Base-by-base conservation (phyloP, 2,113 vertebrate genomes). In the Psammodynastes pulverulentus region DNA sequence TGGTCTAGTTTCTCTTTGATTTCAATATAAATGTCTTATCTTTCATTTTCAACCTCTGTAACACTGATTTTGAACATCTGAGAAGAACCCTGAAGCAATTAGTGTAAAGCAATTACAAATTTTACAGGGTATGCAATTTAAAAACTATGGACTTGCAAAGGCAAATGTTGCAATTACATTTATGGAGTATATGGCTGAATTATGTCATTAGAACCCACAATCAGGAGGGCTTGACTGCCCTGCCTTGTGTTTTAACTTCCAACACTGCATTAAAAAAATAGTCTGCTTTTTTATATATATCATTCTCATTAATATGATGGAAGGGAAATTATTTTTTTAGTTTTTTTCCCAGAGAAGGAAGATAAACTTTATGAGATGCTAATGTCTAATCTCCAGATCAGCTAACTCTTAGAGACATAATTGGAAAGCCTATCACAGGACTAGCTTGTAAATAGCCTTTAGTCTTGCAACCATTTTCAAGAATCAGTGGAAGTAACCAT, bases 1-100 rank as follows among this genome's bases (percentile, higher is more conserved):
- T 67, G 62, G 29, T n/a, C 29, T 95, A 94, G 94, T 94, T 96
- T 96, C 91, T 95, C 67, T 91, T 92, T 96, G 93, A 96, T 97
- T 95, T 97, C 87, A 95, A 84, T 92, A 86, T 89, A 46, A 89
- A 34, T 93, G 88, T 91, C 84, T 95, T 94, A 53, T 95, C 84
- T 95, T 89, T 92, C 91, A 92, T 96, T 96, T 92, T 86, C n/a
- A 89, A 84, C 45, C 92, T 90, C 93, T 90, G 15, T 62, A 95
- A 91, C 53, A 90, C 87, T 92, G 56, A 89, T 91, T 86, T 87
- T 89, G 0, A 1, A 24, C 5, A 88, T 92, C 58, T 88, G 43
- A 67, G 62, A 15, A 86, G 7, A 94, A 87, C 89, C 87, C 3
- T 91, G 92, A 54, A 23, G 43, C 79, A 1, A 1, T 86, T n/a